A percentile compares a stretch with the other conserved stretches of the same genome.
These are phyloP conservation scores for Ips nitidus DNA, from an alignment of 1,140 invertebrate genomes.

Conservation along the genomic window DNA sequence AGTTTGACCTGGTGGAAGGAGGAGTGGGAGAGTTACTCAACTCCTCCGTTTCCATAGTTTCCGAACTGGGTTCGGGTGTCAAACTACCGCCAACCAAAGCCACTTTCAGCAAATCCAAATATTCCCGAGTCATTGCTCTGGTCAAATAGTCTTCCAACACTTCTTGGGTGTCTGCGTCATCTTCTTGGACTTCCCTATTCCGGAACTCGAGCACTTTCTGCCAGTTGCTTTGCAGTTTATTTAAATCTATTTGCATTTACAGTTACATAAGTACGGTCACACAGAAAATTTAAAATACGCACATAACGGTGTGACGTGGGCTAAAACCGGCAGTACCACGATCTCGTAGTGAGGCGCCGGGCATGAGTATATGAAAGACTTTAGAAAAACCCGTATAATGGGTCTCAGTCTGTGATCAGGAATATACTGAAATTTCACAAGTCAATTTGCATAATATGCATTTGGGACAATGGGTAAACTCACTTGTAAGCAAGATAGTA, in stretches of 20 bases:
- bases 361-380: constrained; percentile 82
- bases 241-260: constrained; percentile 62
- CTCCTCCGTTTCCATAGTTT: constrained; percentile 70
- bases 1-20: constrained; percentile 55
- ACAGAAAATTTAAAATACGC: not conserved
- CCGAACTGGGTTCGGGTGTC: constrained; percentile 50
- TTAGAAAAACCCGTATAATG: constrained; percentile 81
- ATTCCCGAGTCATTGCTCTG: constrained; percentile 82
- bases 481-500: constrained; percentile 70
- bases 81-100: constrained; percentile 57
- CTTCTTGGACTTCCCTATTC: constrained; percentile 68
- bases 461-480: constrained; percentile 25
- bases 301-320: constrained; percentile 76
- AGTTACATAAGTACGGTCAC: not conserved
- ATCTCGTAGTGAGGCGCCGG: constrained; percentile 73
- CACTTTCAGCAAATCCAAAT: constrained; percentile 76
- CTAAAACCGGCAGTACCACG: constrained; percentile 76
- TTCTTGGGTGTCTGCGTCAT: constrained; percentile 80
- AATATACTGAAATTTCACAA: constrained; percentile 57
- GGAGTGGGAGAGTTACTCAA: constrained; percentile 60
- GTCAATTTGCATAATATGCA: constrained; percentile 1
- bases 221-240: constrained; percentile 76
- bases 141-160: constrained; percentile 87
- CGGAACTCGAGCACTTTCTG: constrained; percentile 76
- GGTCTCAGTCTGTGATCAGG: constrained; percentile 84